Base-by-base conservation (phyloP, 1,140 invertebrate genomes). In the Archegozetes longisetosus region DNA sequence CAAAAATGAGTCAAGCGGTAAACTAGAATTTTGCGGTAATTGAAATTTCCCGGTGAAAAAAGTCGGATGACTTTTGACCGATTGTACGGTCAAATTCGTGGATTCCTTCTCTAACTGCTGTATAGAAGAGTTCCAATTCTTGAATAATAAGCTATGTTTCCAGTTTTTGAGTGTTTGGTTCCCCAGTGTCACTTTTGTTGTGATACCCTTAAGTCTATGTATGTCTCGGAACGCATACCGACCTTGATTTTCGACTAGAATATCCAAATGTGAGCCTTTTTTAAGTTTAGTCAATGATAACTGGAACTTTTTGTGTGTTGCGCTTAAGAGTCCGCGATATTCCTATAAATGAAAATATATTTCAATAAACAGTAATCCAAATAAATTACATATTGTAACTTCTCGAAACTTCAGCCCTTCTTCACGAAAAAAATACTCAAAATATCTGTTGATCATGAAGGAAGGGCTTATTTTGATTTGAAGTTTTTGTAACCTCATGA, bases 1-100 rank as follows among this genome's bases (percentile, higher is more conserved):
- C 0, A 85, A 68, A 68, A 78, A 85, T 1, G 83, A 83, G 65
- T 86, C 83, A 24, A 54, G 64, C 9, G 70, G 68, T 24, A 62
- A 28, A 40, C 63, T 48, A 6, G 32, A 64, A 23, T 47, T 55
- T 9, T 65, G 46, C 22, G 65, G 62, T 20, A 72, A 48, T 0
- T 66, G 68, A 58, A 82, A 77, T 3, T 59, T 67, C 40, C 77
- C 79, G 17, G 64, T 64, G 49, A 75, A 76, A 6, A 79, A n/a
- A 22, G 53, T 25, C 12, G 64, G 64, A 26, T 54, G 47, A 22
- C 26, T 28, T 54, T 17, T 20, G 17, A 51, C 49, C 25, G 51
- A 29, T 14, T 6, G 26, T 47, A 46, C 1, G 13, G 29, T n/a
- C 47, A 22, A 26, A 6, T 22, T 40, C 14, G 13, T n/a, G 26